Evolutionary conservation across 2,113 vertebrate genomes (phyloP), one percentile per base, ranked within the genome.

Genomic region (Elgaria multicarinata): DNA sequence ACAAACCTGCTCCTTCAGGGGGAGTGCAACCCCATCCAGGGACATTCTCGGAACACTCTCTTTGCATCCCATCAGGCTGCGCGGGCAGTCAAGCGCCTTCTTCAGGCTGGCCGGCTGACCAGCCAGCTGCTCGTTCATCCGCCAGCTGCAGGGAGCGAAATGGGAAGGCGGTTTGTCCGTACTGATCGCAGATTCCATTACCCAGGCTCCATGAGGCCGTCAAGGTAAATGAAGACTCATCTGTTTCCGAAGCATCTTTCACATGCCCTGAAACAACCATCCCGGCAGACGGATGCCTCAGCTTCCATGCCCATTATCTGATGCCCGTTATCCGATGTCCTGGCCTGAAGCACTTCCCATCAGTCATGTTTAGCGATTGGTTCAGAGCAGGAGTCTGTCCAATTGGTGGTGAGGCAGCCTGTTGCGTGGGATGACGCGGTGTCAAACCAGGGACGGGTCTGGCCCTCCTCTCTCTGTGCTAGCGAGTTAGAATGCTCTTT

Each of bases 231-330:
- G 92, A 93, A 89, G 94, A 94, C 92, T 92, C 90, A 93, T 95
- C 93, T 92, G 84, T 87, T 94, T 93, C 92, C 92, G 86, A 92
- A 94, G 90, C 87, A 92, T 92, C 91, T 94, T 89, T 93, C 42
- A 31, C 92, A 93, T 95, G 92, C 94, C 95, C 93, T 92, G 93
- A 93, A 95, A 95, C 94, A 94, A 94, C 93, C 93, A 91, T 89
- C 94, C 92, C 77, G 93, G 92, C 91, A 95, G 95, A 94, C 92
- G 94, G 94, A 90, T 89, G 94, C 91, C 94, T 92, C 1, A 0
- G 89, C 95, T 96, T 95, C 93, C 92, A 93, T 92, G 86, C 91
- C 95, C 93, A 91, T 95, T 95, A 94, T 93, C 94, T 94, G 93
- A 85, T 92, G 93, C 92, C 93, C 93, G 92, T 95, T 95, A 94